Base-by-base conservation (phyloP, 2,888 invertebrate species). In the Agrotis puta region DNA sequence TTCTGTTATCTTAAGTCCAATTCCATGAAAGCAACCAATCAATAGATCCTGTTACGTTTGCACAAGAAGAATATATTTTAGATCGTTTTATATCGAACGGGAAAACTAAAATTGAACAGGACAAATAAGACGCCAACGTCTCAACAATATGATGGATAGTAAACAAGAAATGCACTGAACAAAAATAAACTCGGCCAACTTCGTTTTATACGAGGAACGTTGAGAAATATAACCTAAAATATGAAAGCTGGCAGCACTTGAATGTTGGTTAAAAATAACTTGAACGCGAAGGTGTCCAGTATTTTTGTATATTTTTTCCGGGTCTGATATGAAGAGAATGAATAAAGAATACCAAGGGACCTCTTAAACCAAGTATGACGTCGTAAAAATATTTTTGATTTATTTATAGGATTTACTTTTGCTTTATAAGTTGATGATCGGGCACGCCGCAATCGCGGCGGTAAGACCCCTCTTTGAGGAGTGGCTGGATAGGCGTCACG, bases 61-160 rank as follows among this genome's bases (percentile, higher is more conserved):
- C 62, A 57, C 68, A 67, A 58, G 54, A 74, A 74, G 54, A 68
- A 82, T 77, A 77, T 66, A 74, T 73, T 83, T 78, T 70, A 69
- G 66, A 82, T 77, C 59, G 61, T 79, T 86, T 85, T 86, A 88
- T 85, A 86, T 87, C 64, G 84, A 86, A 88, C 78, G 73, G 70
- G 75, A 82, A 84, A 91, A 88, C 88, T 90, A 89, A 90, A 91
- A 91, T 90, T 90, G 88, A 91, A 90, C 88, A 76, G 86, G 88
- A 88, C 90, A 91, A 92, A 90, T 89, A 91, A 85, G 85, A 91
- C 84, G 85, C 81, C 77, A 83, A 87, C 85, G 86, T 88, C 88
- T 90, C 89, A 91, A 92, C 91, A 91, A 91, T 92, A 92, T 93
- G 92, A 92, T 92, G 91, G 92, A 93, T 92, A 89, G 92, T 90